phyloP scores from a whole-genome alignment of 1,140 invertebrate species.

The Fragariocoptes setiger region DNA sequence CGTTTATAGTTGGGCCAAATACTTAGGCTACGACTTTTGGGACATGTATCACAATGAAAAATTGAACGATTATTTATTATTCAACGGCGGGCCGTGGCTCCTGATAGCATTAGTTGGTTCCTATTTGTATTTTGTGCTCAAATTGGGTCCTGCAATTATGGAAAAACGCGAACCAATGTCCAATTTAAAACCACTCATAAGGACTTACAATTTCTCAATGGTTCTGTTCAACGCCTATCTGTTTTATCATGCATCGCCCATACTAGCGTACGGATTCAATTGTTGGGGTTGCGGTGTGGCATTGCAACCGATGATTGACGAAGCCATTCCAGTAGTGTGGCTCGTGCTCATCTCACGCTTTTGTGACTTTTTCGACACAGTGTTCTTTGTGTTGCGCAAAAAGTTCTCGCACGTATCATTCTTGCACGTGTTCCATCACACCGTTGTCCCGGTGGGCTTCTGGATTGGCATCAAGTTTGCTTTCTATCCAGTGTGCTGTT shows the following conservation, averaged over 20 bases:
- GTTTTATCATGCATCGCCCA: background rate
- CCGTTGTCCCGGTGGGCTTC: conserved; percentile 65
- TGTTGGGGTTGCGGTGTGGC: background rate
- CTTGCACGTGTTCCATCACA: conserved; percentile 68
- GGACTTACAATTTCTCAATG: conserved; percentile 3
- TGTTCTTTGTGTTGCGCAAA: conserved; percentile 61
- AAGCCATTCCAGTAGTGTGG: background rate
- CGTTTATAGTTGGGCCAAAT: background rate
- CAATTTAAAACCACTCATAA: conserved; percentile 2
- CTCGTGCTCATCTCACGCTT: background rate
- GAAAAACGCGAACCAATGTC: conserved; percentile 4
- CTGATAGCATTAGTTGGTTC: background rate
- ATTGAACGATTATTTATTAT: background rate
- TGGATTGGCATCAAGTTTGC: conserved; percentile 83
- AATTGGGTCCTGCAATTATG: conserved; percentile 3
- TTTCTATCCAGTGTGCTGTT: background rate
- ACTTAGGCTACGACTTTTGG: background rate
- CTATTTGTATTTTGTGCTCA: conserved; percentile 5
- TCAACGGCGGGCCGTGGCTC: conserved; percentile 4
- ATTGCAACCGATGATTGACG: background rate
- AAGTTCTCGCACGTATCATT: conserved; percentile 74
- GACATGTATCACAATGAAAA: background rate
- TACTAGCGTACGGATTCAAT: background rate
- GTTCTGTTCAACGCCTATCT: background rate
- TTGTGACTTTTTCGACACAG: background rate